Conservation (phyloP, 2,113 vertebrate species). For the Thamnophis sirtalis region DNA sequence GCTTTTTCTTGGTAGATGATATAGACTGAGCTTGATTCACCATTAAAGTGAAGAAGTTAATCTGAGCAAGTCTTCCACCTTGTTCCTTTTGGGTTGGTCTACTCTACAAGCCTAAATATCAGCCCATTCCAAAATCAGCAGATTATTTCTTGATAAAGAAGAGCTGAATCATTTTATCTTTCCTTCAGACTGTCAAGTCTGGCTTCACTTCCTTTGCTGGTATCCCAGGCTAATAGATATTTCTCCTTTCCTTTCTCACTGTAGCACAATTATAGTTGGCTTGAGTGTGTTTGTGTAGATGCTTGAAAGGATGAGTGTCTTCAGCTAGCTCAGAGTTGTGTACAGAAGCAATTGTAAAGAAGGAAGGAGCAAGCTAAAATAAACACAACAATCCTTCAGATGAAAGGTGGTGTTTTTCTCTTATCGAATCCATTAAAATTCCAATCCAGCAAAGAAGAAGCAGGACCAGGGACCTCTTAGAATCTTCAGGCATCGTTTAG, state of each 20-base stretch:
- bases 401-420: slow-evolving; percentile 38
- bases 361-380: slow-evolving; percentile 54
- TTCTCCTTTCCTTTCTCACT: slow-evolving; percentile 9
- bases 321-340: slow-evolving; percentile 16
- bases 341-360: slow-evolving; percentile 25
- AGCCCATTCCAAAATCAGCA: neutral
- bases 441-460: slow-evolving; percentile 32
- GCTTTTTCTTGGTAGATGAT: neutral
- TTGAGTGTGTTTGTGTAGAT: slow-evolving; percentile 50
- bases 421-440: slow-evolving; percentile 62
- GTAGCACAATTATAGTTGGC: slow-evolving; percentile 45
- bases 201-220: slow-evolving; percentile 36
- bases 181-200: neutral
- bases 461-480: slow-evolving; percentile 31
- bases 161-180: neutral
- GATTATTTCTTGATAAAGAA: neutral
- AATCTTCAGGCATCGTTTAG: slow-evolving; percentile 24
- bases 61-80: neutral
- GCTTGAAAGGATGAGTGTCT: slow-evolving; percentile 58
- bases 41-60: neutral
- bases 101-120: neutral
- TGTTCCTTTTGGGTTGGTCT: neutral
- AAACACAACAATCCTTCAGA: slow-evolving; percentile 52
- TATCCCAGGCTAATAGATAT: slow-evolving; percentile 42
- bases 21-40: neutral